phyloP scores from a whole-genome alignment of 1,140 invertebrate species.

The Yoshiicerus persimilis region DNA sequence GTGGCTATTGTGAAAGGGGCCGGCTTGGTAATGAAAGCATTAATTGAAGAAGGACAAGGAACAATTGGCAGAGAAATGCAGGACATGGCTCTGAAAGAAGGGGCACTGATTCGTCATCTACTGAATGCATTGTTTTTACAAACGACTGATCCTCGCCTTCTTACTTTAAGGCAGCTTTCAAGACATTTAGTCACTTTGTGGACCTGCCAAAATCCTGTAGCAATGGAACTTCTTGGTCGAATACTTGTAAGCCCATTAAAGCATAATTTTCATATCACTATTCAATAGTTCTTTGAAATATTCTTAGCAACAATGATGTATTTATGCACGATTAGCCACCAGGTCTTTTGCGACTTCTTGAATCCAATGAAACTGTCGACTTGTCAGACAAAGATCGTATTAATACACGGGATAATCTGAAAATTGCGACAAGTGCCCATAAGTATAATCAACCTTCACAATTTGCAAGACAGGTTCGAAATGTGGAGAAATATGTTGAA shows the following conservation, averaged over 20 bases:
- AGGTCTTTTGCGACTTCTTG: constrained; percentile 86
- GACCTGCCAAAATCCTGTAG: constrained; percentile 91
- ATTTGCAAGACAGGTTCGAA: constrained; percentile 44
- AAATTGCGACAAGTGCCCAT: constrained; percentile 76
- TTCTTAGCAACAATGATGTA: neutral
- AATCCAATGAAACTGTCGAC: constrained; percentile 83
- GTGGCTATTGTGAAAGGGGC: constrained; percentile 97
- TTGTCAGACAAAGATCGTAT: constrained; percentile 72
- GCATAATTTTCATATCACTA: neutral
- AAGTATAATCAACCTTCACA: constrained; percentile 50
- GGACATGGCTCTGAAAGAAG: constrained; percentile 91
- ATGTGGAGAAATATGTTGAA: constrained; percentile 65
- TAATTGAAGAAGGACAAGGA: constrained; percentile 94
- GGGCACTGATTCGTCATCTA: constrained; percentile 92
- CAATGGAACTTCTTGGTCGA: constrained; percentile 81
- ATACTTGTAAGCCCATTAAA: constrained; percentile 71
- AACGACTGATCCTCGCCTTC: constrained; percentile 71
- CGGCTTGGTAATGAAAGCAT: constrained; percentile 92
- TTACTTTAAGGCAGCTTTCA: constrained; percentile 88
- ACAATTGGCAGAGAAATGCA: constrained; percentile 94
- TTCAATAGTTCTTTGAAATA: neutral
- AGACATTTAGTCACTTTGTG: constrained; percentile 96
- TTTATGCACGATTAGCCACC: constrained; percentile 63
- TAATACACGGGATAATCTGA: constrained; percentile 89
- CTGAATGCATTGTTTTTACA: constrained; percentile 86